These are phyloP conservation scores for Pollimyrus isidori DNA, from an alignment of 2,113 vertebrate genomes.

Conservation along the genomic window DNA sequence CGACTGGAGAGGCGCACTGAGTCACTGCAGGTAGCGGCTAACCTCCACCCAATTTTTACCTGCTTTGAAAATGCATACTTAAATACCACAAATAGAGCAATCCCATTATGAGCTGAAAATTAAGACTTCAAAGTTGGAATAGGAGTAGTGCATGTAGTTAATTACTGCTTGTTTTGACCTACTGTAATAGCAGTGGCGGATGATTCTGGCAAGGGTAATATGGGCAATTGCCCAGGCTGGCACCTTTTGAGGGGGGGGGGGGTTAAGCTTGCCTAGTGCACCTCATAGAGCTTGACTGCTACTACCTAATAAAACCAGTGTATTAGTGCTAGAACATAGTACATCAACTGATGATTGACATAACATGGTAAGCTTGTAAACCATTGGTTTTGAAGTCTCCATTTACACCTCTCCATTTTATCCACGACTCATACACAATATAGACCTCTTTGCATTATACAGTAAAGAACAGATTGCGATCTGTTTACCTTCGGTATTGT, in stretches of 20 bases:
- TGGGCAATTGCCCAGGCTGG: not conserved
- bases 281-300: not conserved
- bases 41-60: not conserved
- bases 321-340: not conserved
- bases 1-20: constrained; percentile 68
- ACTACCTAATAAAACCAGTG: not conserved
- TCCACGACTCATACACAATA: not conserved
- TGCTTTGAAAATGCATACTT: not conserved
- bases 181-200: not conserved
- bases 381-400: not conserved
- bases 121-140: not conserved
- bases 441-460: not conserved
- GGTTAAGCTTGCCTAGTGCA: not conserved
- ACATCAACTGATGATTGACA: not conserved
- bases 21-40: constrained; percentile 65
- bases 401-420: not conserved
- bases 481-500: not conserved
- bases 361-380: not conserved
- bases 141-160: not conserved
- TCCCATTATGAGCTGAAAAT: not conserved
- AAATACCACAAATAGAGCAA: not conserved
- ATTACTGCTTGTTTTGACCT: not conserved
- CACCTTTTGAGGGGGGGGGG: not conserved
- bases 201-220: not conserved
- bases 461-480: not conserved